phyloP scores from a whole-genome alignment of 2,113 vertebrate genomes.

The Atherinomorus stipes region DNA sequence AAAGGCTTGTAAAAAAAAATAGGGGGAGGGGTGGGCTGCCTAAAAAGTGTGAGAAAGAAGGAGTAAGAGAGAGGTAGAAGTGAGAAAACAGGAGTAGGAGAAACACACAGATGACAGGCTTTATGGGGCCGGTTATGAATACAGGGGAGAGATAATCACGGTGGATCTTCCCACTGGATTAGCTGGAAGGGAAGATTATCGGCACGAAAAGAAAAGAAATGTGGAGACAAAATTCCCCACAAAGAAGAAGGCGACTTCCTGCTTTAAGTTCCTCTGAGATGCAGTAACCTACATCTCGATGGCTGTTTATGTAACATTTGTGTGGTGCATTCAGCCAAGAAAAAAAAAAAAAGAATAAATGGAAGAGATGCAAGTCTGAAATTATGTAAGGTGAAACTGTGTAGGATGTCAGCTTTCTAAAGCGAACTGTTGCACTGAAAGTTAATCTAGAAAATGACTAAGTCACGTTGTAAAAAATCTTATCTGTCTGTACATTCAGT shows the following conservation, averaged over 20 bases:
- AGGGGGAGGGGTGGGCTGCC: background rate
- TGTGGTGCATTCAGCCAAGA: conserved; percentile 22
- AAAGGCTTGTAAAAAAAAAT: conserved; percentile 30
- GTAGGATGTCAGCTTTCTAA: conserved; percentile 32
- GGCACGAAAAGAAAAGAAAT: conserved; percentile 59
- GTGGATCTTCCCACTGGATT: conserved; percentile 82
- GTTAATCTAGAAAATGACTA: conserved; percentile 18
- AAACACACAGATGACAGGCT: conserved; percentile 64
- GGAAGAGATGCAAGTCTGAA: conserved; percentile 37
- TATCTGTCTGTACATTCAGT: background rate
- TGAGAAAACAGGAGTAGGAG: conserved; percentile 38
- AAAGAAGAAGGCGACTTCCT: conserved; percentile 60
- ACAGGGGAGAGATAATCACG: conserved; percentile 77
- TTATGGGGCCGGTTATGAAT: conserved; percentile 71
- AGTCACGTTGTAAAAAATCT: conserved; percentile 17
- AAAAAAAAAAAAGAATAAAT: conserved; percentile 8
- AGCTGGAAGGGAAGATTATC: conserved; percentile 80
- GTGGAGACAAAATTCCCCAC: conserved; percentile 36
- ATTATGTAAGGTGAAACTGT: conserved; percentile 54
- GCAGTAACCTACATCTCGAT: conserved; percentile 48
- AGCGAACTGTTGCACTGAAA: conserved; percentile 23
- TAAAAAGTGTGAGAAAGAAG: conserved; percentile 42
- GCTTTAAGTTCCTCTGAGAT: conserved; percentile 63
- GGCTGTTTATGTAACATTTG: conserved; percentile 64
- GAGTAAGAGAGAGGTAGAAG: conserved; percentile 20